Base-by-base conservation (phyloP, 1,140 invertebrate species). In the Drosophila lacertosa region DNA sequence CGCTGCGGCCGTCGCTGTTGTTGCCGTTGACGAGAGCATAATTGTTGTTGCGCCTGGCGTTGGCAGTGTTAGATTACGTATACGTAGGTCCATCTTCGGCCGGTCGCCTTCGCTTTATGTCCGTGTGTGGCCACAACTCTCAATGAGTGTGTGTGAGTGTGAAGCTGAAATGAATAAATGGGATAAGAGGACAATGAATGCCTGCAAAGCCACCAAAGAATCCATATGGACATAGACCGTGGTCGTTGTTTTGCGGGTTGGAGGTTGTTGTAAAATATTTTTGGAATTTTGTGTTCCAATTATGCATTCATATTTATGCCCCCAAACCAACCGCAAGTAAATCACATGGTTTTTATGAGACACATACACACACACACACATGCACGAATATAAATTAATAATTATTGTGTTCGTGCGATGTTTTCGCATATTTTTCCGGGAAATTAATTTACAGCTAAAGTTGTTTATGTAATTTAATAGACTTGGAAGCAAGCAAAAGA, bases 1-100 rank as follows among this genome's bases (percentile, higher is more conserved):
- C 2, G 79, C 62, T 48, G 72, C 54, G 35, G 74, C 76, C 35
- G 70, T 35, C 9, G 75, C 60, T 29, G 68, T 62, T 74, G 67
- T 63, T 73, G 66, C 67, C 57, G 77, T 70, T 86, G 80, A 86
- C 80, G 81, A 77, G 77, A 77, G 71, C 77, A 88, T 81, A 77
- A 81, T 81, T 82, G 83, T 82, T 88, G 82, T 88, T 88, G 74
- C 74, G 74, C 63, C 83, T 75, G 82, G 70, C 67, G 82, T 64
- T 88, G 82, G 82, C 82, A 88, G 82, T 89, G 82, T 88, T 82
- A 88, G 82, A 88, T 88, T 88, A 68, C 74, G 83, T 73, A 67
- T 59, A 73, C 57, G 64, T 60, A 66, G 74, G 59, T 82, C 82
- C 82, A 88, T 88, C 78, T 88, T 82, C 24, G 70, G 60, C 55